phyloP scores from a whole-genome alignment of 2,888 invertebrate species.

The Lamellibrachia columna region DNA sequence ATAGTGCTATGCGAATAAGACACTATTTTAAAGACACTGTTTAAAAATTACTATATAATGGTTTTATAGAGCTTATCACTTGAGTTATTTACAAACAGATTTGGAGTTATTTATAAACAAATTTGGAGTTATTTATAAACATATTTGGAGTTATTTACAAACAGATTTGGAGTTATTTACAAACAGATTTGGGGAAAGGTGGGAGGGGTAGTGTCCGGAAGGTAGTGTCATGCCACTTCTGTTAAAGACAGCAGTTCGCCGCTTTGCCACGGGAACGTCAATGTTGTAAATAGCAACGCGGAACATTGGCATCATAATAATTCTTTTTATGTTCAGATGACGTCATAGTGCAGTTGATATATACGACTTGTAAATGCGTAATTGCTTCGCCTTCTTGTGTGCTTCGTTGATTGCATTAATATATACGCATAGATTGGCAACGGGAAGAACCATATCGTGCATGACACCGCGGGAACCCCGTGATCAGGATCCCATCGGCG shows the following conservation, averaged over 20 bases:
- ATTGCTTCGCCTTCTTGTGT: background rate
- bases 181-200: background rate
- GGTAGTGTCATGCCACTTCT: background rate
- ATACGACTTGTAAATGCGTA: background rate
- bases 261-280: background rate
- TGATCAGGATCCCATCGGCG: too few relatives aligned
- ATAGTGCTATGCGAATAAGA: background rate
- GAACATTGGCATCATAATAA: background rate
- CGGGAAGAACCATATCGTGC: background rate
- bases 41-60: background rate
- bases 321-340: background rate
- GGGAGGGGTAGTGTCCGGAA: background rate
- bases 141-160: background rate
- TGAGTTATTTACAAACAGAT: background rate
- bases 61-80: background rate
- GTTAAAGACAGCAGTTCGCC: background rate
- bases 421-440: background rate
- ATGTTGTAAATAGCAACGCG: background rate
- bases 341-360: too few relatives aligned
- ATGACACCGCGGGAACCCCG: too few relatives aligned
- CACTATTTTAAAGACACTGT: background rate
- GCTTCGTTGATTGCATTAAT: background rate
- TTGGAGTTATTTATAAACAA: background rate
- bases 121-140: background rate
- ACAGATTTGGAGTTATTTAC: background rate